Percentiles rank a stretch among this genome's conserved stretches.
phyloP scores from a whole-genome alignment of 2,797 vertebrate genomes.

The Macrochelys suwanniensis region DNA sequence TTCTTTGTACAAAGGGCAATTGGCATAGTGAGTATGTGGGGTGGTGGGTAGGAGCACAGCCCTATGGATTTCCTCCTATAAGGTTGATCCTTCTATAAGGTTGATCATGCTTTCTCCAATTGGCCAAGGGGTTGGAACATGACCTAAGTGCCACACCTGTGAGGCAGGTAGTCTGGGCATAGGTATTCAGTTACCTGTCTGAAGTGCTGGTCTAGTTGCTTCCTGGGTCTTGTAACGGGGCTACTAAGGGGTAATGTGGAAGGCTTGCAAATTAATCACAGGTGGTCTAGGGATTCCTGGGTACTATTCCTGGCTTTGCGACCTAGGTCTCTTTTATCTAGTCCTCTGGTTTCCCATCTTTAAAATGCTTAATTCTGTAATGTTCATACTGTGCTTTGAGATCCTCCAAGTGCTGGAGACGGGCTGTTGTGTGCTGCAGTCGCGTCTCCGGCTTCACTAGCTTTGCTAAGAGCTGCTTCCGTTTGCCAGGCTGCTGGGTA shows the following conservation, averaged over 20 bases:
- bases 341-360: not conserved
- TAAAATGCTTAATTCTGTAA: not conserved
- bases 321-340: not conserved
- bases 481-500: not conserved
- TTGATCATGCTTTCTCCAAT: not conserved
- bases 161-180: not conserved
- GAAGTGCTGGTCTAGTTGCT: not conserved
- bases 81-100: not conserved
- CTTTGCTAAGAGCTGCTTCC: not conserved
- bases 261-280: not conserved
- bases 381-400: not conserved
- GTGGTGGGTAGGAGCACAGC: not conserved
- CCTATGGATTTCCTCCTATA: not conserved
- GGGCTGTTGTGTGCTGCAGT: not conserved
- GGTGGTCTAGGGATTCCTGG: not conserved
- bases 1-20: not conserved
- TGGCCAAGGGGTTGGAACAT: not conserved
- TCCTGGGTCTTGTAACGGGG: not conserved
- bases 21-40: not conserved
- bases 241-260: not conserved
- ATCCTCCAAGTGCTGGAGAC: not conserved
- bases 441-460: not conserved
- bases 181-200: not conserved
- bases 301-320: not conserved
- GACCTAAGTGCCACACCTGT: not conserved